Conservation (phyloP, 2,888 invertebrate species). For the Harpagoxenus sublaevis region DNA sequence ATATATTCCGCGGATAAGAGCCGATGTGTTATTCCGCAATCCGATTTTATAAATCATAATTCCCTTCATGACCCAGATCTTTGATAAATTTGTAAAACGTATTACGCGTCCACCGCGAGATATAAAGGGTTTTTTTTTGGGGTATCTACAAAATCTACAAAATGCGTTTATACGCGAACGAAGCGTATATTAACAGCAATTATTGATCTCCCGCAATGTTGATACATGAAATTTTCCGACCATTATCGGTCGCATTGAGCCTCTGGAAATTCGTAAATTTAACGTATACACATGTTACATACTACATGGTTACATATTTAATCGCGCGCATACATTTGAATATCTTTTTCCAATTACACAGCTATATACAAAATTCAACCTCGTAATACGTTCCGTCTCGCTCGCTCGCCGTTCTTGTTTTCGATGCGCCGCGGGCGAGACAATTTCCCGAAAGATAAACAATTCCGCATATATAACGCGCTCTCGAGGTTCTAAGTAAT, state of each 20-base stretch:
- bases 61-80: slow-evolving; percentile 8
- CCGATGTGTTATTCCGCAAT: not conserved
- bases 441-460: slow-evolving; percentile 19
- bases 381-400: not conserved
- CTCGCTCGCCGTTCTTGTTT: not conserved
- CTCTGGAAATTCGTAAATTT: not conserved
- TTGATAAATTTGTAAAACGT: slow-evolving; percentile 32
- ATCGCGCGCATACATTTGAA: not conserved
- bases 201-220: not conserved
- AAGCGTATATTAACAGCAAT: not conserved
- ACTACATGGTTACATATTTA: not conserved
- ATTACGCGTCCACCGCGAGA: not conserved
- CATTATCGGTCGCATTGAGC: not conserved
- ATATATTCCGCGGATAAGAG: slow-evolving; percentile 23
- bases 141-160: not conserved
- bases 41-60: slow-evolving; percentile 23
- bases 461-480: not conserved
- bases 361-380: too few species aligned
- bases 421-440: slow-evolving; percentile 9
- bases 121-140: slow-evolving; percentile 1
- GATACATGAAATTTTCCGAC: not conserved
- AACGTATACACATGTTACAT: not conserved
- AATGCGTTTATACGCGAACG: slow-evolving; percentile 2
- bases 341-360: slow-evolving; percentile 3
- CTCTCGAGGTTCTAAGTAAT: not conserved